Evolutionary conservation across 92 coral and sea anemone genomes (phyloP).

Genomic region (Phymanthus crucifer): DNA sequence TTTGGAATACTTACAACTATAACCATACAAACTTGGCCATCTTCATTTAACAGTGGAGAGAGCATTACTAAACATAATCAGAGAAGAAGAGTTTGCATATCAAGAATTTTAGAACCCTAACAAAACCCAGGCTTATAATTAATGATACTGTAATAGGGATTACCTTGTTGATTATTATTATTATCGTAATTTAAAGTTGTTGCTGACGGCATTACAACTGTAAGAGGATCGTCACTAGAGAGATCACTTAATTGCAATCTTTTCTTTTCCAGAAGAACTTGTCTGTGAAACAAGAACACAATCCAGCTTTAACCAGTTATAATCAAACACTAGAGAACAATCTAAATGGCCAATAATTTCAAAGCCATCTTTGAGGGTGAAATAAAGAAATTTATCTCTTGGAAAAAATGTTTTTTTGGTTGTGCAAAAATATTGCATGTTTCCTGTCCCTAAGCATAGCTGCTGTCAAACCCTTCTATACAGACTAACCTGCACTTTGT

Average conservation of each 20-base stretch:
- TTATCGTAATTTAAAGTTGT: background rate
- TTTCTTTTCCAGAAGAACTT: slow-evolving; percentile 23
- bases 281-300: background rate
- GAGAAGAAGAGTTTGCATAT: background rate
- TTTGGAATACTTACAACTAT: slow-evolving; percentile 53
- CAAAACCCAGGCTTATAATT: background rate
- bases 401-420: too few species aligned
- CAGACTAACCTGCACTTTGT: too few species aligned
- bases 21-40: slow-evolving; percentile 56
- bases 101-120: background rate
- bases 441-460: too few species aligned
- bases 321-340: too few species aligned
- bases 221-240: slow-evolving; percentile 47
- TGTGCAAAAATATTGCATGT: too few species aligned
- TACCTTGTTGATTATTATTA: slow-evolving; percentile 33
- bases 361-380: too few species aligned
- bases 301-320: too few species aligned
- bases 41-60: slow-evolving; percentile 69
- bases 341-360: too few species aligned
- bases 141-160: background rate
- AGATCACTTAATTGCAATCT: slow-evolving; percentile 18
- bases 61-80: slow-evolving; percentile 56
- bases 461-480: too few species aligned
- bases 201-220: slow-evolving; percentile 42
- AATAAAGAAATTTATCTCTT: too few species aligned